Evolutionary conservation across 1,140 invertebrate species (phyloP).

Genomic region (Heliconius melpomene): DNA sequence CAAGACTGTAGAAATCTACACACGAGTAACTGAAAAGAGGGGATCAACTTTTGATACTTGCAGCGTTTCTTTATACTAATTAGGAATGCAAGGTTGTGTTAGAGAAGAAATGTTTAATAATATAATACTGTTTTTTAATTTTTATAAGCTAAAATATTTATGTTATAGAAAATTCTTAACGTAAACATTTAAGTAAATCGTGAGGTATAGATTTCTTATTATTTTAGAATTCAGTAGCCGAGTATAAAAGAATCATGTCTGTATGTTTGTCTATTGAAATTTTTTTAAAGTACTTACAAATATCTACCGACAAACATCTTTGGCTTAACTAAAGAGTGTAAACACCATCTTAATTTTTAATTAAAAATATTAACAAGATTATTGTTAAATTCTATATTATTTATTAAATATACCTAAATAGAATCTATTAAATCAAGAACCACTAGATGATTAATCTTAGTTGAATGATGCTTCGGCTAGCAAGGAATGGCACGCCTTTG

Average conservation of each 20-base stretch:
- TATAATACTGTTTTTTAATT: not conserved
- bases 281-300: no score
- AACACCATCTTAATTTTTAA: not conserved
- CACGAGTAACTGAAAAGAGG: conserved; percentile 28
- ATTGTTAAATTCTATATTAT: not conserved
- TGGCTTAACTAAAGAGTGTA: no score
- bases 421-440: not conserved
- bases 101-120: not conserved
- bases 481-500: conserved; percentile 38
- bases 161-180: no score
- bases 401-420: not conserved
- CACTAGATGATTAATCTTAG: conserved; percentile 22
- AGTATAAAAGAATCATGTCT: no score
- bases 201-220: no score
- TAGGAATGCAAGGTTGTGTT: conserved; percentile 23
- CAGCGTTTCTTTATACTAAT: conserved; percentile 29
- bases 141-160: no score
- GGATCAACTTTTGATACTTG: conserved; percentile 28
- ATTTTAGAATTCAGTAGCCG: no score
- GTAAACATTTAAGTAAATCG: no score
- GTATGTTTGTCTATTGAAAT: no score
- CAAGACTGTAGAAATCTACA: conserved; percentile 27
- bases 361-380: not conserved
- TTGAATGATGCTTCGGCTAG: conserved; percentile 32
- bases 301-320: no score